Evolutionary conservation across 1,140 invertebrate species (phyloP).

Genomic region (Drosophila murphyi): DNA sequence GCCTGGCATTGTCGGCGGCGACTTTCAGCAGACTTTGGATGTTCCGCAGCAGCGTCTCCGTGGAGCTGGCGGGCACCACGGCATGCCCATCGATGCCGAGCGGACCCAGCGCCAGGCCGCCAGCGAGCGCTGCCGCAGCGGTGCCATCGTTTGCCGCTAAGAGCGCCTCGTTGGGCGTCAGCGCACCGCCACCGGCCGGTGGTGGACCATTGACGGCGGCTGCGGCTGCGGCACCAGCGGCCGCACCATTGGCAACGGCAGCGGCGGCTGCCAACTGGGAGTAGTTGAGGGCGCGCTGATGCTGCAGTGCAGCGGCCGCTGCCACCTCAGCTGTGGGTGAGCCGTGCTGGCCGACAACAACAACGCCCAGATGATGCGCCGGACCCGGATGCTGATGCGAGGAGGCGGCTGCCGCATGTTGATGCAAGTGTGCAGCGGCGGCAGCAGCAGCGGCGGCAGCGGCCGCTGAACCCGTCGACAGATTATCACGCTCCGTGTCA

Average conservation of each 20-base stretch:
- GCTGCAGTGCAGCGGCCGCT: slow-evolving; percentile 85
- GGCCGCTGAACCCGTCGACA: slow-evolving; percentile 75
- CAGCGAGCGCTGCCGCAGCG: slow-evolving; percentile 81
- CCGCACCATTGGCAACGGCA: slow-evolving; percentile 84
- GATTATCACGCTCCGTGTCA: slow-evolving; percentile 84
- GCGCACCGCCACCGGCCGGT: slow-evolving; percentile 55
- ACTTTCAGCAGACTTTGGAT: slow-evolving; percentile 97
- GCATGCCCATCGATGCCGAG: slow-evolving; percentile 76
- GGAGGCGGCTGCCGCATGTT: slow-evolving; percentile 62
- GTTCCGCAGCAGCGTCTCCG: slow-evolving; percentile 96
- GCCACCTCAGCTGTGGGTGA: slow-evolving; percentile 63
- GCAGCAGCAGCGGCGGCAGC: slow-evolving; percentile 69
- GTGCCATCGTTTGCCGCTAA: slow-evolving; percentile 79
- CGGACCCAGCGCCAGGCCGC: slow-evolving; percentile 82
- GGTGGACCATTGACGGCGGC: slow-evolving; percentile 57
- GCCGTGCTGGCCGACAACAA: slow-evolving; percentile 52
- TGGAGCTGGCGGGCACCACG: slow-evolving; percentile 88
- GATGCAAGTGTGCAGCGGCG: slow-evolving; percentile 71
- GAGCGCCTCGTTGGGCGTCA: slow-evolving; percentile 72
- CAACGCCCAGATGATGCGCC: slow-evolving; percentile 72
- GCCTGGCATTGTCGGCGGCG: slow-evolving; percentile 96
- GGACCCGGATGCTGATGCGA: slow-evolving; percentile 70
- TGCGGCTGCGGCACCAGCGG: slow-evolving; percentile 43
- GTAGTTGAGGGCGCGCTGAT: slow-evolving; percentile 89
- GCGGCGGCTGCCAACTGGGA: slow-evolving; percentile 87